Conservation (phyloP, 2,113 vertebrate genomes). For the Siniperca knerii region DNA sequence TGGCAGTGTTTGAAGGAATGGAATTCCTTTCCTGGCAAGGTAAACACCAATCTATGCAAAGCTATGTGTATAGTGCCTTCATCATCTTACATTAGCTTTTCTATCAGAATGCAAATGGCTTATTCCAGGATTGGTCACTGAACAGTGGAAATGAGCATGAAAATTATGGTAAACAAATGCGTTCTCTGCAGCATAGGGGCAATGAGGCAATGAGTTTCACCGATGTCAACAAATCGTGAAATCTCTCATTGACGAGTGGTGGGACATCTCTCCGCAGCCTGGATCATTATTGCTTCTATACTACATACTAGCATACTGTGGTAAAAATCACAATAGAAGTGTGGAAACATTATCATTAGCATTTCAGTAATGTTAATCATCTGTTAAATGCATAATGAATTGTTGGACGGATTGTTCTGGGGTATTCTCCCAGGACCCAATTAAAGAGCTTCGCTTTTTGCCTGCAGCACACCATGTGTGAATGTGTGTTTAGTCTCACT, state of each 20-base stretch:
- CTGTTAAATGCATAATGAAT: conserved; percentile 82
- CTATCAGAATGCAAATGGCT: conserved; percentile 26
- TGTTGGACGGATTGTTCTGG: conserved; percentile 75
- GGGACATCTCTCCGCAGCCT: background rate
- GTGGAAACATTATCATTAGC: conserved; percentile 30
- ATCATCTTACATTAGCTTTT: background rate
- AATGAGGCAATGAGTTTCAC: conserved; percentile 25
- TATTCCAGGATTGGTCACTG: background rate
- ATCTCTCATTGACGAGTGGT: background rate
- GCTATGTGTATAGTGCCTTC: background rate
- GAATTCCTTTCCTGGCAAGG: background rate
- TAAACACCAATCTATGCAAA: conserved; percentile 8
- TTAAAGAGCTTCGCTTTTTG: conserved; percentile 73
- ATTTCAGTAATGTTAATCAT: conserved; percentile 76
- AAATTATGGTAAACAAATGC: conserved; percentile 32
- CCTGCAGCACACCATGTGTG: conserved; percentile 52
- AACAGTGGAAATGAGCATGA: background rate
- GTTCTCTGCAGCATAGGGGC: background rate
- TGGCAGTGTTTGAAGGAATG: background rate
- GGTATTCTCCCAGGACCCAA: conserved; percentile 84
- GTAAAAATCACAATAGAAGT: conserved; percentile 31
- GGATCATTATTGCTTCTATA: conserved; percentile 12
- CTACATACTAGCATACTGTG: background rate
- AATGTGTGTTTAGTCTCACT: conserved; percentile 58
- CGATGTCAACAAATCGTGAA: conserved; percentile 8